Base-by-base conservation (phyloP, 2,888 invertebrate species). In the Cephus pygmeus region DNA sequence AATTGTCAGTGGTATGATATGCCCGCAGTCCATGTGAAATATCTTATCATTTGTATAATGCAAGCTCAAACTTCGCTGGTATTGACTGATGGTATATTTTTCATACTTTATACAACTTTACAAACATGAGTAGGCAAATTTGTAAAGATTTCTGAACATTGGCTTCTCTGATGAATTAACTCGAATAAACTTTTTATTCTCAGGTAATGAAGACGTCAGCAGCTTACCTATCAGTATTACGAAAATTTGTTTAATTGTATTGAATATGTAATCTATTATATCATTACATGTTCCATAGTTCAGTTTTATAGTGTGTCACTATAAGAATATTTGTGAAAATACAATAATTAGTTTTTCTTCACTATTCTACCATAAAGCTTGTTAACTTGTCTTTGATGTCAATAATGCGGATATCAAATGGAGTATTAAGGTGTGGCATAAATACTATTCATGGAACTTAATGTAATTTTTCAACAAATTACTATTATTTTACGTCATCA, bases 31-130 rank as follows among this genome's bases (percentile, higher is more conserved):
- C 88, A 89, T n/a, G 88, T 88, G 75, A 90, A 90, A 85, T 90
- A 88, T 78, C 84, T 93, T 69, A 88, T 92, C 30, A 89, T 93
- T 75, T 92, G 93, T 77, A 85, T 92, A 82, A 92, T 93, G 80
- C 89, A 93, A 78, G 92, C 92, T 88, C 92, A 93, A 79, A 90
- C 89, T 9, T 93, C 93, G 1, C 86, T 93, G 77, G 87, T 87
- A 69, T 91, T 93, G 3, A 92, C 92, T 0, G 93, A 93, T 71
- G 93, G 92, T 11, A 93, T 93, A 85, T 90, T 93, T 82, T 93
- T 93, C 83, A 92, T 91, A 6, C 85, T 93, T 88, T 93, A 36
- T 90, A 91, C 77, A 92, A 92, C 31, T 93, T 93, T 79, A 93
- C 92, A 74, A 87, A 91, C 80, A 93, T 93, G 90, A 91, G 92